Base-by-base conservation (phyloP, 2,888 invertebrate species). In the Epistrophe grossulariae region DNA sequence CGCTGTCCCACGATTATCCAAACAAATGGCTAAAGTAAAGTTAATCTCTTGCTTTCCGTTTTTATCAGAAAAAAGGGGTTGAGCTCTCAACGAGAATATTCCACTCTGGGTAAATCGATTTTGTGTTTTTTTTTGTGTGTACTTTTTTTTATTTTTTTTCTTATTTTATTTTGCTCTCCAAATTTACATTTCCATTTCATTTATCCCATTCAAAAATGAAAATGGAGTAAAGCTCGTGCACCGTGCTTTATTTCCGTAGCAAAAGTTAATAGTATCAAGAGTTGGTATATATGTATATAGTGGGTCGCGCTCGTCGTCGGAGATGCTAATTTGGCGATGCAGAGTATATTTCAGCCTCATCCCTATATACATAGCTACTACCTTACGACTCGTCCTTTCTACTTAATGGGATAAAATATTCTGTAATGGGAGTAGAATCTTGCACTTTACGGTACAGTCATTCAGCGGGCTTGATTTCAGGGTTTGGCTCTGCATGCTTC, bases 141-240 rank as follows among this genome's bases (percentile, higher is more conserved):
- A n/a, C n/a, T n/a, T n/a, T 68, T 74, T 17, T 62, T 62, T 62
- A 31, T 43, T 45, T 45, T 43, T 64, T 10, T 64, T 28, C 11
- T 9, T 24, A 64, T 50, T 68, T 68, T 40, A 52, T 38, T 50
- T 28, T 40, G n/a, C 52, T 70, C 60, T 55, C 19, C 28, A 83
- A 79, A 82, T 73, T 78, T 85, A 57, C 72, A 85, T 79, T 85
- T 82, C 82, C 82, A 82, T 66, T 85, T 82, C 85, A 85, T 78
- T 85, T 82, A 79, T 79, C 55, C 74, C 52, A 52, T 74, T 78
- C 28, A 68, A 59, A 52, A 66, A 45, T 78, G 43, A 68, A 59
- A 52, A 66, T 45, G 80, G 64, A 50, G 45, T 50, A 35, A 62
- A 43, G 8, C 43, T 31, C 48, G 5, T 28, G 43, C 57, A 24